Evolutionary conservation across 2,113 vertebrate genomes (phyloP).

Genomic region (Nycticryphes semicollaris): DNA sequence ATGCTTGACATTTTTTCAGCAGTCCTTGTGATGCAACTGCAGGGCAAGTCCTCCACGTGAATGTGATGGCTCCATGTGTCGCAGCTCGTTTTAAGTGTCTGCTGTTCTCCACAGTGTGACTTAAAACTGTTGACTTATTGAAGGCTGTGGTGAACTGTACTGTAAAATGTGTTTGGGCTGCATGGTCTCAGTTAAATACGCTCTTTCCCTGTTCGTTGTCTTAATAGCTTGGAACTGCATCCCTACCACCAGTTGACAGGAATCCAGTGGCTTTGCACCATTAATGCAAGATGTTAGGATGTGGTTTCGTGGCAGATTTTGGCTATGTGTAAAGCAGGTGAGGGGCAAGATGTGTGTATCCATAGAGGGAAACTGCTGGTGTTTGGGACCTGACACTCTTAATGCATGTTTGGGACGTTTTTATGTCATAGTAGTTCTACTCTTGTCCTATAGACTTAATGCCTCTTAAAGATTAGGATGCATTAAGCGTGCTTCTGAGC

Average conservation of each 20-base stretch:
- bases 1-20: neutral
- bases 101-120: neutral
- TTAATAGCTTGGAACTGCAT: neutral
- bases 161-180: neutral
- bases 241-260: neutral
- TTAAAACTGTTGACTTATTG: neutral
- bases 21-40: neutral
- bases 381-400: too few relatives aligned
- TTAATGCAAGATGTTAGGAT: neutral
- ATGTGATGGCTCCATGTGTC: neutral
- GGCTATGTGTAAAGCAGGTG: neutral
- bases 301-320: neutral
- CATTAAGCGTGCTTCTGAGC: neutral
- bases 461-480: neutral
- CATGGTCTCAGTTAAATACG: neutral
- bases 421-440: neutral
- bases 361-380: rapidly evolving
- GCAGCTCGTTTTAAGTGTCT: neutral
- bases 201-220: neutral
- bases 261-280: neutral
- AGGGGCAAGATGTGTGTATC: neutral
- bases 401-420: neutral
- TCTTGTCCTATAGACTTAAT: neutral
- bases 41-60: neutral
- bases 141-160: neutral